phyloP scores from a whole-genome alignment of 2,113 vertebrate genomes.

The Mormoops blainvillei region DNA sequence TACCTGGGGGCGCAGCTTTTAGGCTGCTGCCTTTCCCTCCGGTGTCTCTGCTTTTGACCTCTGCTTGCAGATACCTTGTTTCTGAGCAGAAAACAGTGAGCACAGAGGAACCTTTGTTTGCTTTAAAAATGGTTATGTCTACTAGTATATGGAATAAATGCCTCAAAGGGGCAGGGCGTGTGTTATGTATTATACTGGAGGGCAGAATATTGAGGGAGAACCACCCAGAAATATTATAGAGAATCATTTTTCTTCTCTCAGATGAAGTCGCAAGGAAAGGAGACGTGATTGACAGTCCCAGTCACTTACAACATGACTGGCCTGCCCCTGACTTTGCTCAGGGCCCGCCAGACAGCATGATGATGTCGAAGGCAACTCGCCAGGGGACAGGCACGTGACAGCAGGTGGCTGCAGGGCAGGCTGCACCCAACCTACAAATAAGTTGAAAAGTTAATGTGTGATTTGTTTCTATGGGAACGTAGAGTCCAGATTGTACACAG shows the following conservation, averaged over 20 bases:
- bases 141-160: not conserved
- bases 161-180: not conserved
- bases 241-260: slow-evolving; percentile 1
- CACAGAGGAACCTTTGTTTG: not conserved
- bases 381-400: not conserved
- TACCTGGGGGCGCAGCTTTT: not conserved
- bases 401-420: not conserved
- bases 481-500: not conserved
- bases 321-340: not conserved
- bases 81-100: not conserved
- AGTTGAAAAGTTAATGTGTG: not conserved
- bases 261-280: not conserved
- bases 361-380: not conserved
- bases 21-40: not conserved
- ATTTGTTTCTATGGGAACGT: not conserved
- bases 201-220: not conserved
- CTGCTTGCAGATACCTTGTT: not conserved
- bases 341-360: not conserved
- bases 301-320: not conserved
- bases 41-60: not conserved
- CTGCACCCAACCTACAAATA: not conserved
- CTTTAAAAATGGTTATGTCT: slow-evolving; percentile 11
- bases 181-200: not conserved
- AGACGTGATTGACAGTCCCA: not conserved
- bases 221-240: not conserved